A percentile compares a stretch with the other conserved stretches of the same genome.
Conservation (phyloP, 2,797 vertebrate genomes). For the Galagoides demidoff region DNA sequence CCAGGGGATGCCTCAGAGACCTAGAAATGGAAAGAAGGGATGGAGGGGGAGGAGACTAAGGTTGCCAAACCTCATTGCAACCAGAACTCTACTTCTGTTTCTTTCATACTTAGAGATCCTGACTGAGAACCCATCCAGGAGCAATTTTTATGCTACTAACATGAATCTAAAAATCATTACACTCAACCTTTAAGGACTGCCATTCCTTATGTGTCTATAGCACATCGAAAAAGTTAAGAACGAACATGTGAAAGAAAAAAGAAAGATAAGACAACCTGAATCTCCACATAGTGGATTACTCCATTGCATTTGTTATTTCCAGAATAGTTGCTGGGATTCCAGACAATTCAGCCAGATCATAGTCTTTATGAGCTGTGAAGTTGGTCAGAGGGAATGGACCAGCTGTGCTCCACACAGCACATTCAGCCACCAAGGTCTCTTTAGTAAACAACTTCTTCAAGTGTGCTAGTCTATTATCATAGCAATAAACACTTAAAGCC, state of each 20-base stretch:
- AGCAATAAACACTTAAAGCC: constrained; percentile 42
- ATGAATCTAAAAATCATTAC: constrained; percentile 40
- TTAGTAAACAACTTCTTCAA: constrained; percentile 57
- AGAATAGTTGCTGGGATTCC: neutral
- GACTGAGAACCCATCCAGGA: neutral
- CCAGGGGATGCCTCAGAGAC: neutral
- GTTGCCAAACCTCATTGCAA: neutral
- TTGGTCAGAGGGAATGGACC: neutral
- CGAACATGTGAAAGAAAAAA: neutral
- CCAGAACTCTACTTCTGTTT: neutral
- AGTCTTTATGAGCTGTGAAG: neutral
- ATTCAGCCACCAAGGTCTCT: constrained; percentile 51
- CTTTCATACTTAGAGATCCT: neutral
- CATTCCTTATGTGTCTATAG: neutral
- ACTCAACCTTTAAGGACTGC: neutral
- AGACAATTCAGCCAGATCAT: neutral
- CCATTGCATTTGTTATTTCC: neutral
- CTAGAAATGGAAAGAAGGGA: neutral
- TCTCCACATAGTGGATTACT: neutral
- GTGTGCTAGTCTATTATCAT: constrained; percentile 35
- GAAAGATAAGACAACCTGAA: neutral
- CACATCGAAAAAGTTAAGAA: neutral
- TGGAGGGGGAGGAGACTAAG: neutral
- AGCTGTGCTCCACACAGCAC: neutral
- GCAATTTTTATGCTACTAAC: constrained; percentile 42